phyloP scores from a whole-genome alignment of 2,113 vertebrate genomes.

The Chaetops frenatus region DNA sequence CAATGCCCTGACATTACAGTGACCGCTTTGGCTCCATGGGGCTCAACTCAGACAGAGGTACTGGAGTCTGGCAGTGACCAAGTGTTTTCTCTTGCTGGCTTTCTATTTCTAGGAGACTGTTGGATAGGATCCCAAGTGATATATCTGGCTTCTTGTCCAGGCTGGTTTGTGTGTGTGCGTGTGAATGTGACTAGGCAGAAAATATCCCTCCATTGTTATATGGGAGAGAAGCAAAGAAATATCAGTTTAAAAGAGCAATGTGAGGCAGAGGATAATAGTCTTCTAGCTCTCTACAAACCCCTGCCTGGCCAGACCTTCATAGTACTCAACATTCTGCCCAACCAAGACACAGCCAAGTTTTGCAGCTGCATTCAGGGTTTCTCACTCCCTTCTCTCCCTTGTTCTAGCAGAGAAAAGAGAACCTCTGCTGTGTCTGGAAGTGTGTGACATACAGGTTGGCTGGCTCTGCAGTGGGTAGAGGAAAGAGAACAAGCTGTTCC shows the following conservation, averaged over 20 bases:
- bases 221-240: not conserved
- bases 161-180: not conserved
- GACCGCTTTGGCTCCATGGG: not conserved
- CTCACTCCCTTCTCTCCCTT: not conserved
- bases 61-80: slow-evolving; percentile 12
- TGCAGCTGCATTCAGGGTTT: not conserved
- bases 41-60: not conserved
- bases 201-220: slow-evolving; percentile 7
- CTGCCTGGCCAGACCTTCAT: not conserved
- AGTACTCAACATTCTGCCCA: not conserved
- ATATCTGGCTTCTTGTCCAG: slow-evolving; percentile 33
- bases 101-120: slow-evolving; percentile 50
- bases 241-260: not conserved
- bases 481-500: not conserved
- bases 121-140: slow-evolving; percentile 29
- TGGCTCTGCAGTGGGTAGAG: not conserved
- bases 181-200: slow-evolving; percentile 34
- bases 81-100: slow-evolving; percentile 27
- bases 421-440: not conserved
- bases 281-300: not conserved
- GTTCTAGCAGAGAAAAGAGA: not conserved
- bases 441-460: not conserved
- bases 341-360: not conserved
- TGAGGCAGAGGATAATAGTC: not conserved
- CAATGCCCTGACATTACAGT: not conserved